Conservation (phyloP, 1,140 invertebrate genomes). For the Trichonephila clavata region DNA sequence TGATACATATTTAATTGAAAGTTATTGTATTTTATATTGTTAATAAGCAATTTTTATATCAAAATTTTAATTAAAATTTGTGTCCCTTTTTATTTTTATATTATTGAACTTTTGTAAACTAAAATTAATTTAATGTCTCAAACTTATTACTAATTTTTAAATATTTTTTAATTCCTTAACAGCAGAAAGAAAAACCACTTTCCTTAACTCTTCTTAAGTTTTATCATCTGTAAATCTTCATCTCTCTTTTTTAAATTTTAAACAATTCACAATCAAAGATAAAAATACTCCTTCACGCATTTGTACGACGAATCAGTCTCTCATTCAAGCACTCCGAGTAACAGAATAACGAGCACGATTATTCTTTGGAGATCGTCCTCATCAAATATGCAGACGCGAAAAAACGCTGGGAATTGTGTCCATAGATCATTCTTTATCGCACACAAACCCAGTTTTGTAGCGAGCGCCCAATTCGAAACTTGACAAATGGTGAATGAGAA, state of each 20-base stretch:
- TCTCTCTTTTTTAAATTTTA: background rate
- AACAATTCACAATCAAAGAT: background rate
- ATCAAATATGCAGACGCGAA: conserved; percentile 66
- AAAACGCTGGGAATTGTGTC: conserved; percentile 59
- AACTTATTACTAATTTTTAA: too few relatives aligned
- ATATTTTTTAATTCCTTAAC: too few relatives aligned
- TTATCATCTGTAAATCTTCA: background rate
- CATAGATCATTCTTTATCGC: conserved; percentile 74
- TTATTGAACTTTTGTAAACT: too few relatives aligned
- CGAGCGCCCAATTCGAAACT: conserved; percentile 63
- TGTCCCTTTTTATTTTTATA: too few relatives aligned
- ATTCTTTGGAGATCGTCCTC: background rate
- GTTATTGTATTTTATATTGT: too few relatives aligned
- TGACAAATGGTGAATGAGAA: conserved; percentile 74
- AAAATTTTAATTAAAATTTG: too few relatives aligned
- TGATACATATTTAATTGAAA: too few relatives aligned
- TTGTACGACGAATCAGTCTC: background rate
- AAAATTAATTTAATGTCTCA: too few relatives aligned
- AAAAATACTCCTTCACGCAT: conserved; percentile 6
- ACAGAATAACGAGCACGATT: background rate
- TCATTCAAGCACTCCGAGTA: background rate
- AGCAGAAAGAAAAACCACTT: background rate
- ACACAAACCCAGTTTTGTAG: conserved; percentile 57
- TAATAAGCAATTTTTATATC: too few relatives aligned
- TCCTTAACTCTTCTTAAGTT: background rate